Evolutionary conservation across 2,888 invertebrate species (phyloP), one percentile per base, ranked within the genome.

Genomic region (Lepidocyrtoides sp.): DNA sequence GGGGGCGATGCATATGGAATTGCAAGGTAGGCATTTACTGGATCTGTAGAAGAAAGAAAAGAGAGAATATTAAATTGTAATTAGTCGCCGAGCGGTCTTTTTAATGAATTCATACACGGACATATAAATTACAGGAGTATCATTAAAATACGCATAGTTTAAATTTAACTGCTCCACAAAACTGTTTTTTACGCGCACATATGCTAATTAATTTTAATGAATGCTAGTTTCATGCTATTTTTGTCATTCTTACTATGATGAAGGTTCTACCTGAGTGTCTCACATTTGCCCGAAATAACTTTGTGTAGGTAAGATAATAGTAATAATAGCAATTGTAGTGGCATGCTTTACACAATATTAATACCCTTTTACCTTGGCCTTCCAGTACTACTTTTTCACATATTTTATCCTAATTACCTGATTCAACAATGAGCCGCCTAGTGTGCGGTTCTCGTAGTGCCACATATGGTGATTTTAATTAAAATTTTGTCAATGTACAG

Each of bases 1-100:
- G 94, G 94, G 20, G 94, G 94, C 12, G 91, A 91, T 36, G 93
- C 94, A 77, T 94, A 94, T 0, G 94, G 93, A 12, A 94, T 92
- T 12, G 93, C 94, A 14, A 93, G 91, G 83, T 92, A 94, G 10
- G 93, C 93, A 54, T 93, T 92, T 23, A 94, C 93, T 2, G 94
- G 93, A 91, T 94, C 94, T 94, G 81, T 75, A 81, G 75, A 48
- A 81, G 41, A 72, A 69, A 17, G 5, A 17, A 54, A 54, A 26
- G 1, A 48, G 75, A 36, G 41, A 41, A 44, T 44, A 63, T 60
- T 44, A 86, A 79, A 63, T 90, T 8, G 41, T 66, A 69, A 69
- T 69, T 79, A 63, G 29, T 44, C 51, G 44, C 26, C 69, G 36
- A 69, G 69, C 7, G 29, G 36, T 20, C n/a, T 69, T 36, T 20